These are phyloP conservation scores for Propithecus deckenii DNA, from an alignment of 2,797 vertebrate genomes.

Conservation along the genomic window DNA sequence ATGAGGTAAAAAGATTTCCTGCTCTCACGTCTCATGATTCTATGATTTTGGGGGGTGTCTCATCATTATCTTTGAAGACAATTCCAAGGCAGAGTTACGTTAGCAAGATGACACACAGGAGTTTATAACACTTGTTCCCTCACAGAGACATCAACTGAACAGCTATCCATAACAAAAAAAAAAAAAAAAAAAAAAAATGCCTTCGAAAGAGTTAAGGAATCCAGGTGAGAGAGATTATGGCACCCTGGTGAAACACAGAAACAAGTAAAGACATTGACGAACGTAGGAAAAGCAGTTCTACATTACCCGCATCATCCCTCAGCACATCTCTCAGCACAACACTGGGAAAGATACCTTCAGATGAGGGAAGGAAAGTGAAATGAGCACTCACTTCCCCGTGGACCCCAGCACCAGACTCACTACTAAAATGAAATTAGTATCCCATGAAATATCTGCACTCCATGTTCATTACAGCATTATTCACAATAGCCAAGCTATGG, in stretches of 20 bases:
- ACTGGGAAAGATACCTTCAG: neutral
- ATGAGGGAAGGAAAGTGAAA: neutral
- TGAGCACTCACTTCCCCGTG: neutral
- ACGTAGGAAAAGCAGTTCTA: neutral
- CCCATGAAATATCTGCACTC: neutral
- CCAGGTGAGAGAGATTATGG: neutral
- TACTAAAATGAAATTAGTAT: neutral
- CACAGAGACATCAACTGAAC: neutral
- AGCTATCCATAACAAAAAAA: neutral
- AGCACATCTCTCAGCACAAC: neutral
- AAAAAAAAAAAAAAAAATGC: neutral
- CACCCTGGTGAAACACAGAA: neutral
- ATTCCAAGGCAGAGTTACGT: neutral
- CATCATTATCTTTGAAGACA: neutral
- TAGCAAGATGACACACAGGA: neutral
- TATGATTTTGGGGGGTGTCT: neutral
- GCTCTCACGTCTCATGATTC: neutral
- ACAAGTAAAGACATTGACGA: neutral
- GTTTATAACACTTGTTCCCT: neutral
- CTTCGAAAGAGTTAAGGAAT: neutral
- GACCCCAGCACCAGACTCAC: neutral
- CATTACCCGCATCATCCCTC: accelerated
- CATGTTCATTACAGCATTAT: too few species aligned
- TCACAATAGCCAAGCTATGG: neutral
- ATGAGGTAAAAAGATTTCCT: neutral